phyloP scores from a whole-genome alignment of 2,113 vertebrate genomes.

The Colinus virginianus region DNA sequence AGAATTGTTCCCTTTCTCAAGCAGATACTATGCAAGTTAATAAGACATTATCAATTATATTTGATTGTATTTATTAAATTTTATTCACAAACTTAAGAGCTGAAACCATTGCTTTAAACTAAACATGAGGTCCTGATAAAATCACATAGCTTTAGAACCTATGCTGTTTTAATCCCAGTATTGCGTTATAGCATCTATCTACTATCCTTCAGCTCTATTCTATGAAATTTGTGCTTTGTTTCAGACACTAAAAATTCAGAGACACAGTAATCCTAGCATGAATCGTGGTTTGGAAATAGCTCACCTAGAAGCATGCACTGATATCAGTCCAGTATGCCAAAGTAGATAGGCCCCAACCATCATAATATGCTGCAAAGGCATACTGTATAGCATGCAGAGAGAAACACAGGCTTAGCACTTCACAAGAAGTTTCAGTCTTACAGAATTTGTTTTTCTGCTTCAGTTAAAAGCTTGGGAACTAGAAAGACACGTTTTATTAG shows the following conservation, averaged over 20 bases:
- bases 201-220: neutral
- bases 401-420: neutral
- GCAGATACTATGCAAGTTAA: neutral
- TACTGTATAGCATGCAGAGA: neutral
- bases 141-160: neutral
- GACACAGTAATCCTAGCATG: neutral
- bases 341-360: neutral
- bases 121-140: neutral
- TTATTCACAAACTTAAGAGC: neutral
- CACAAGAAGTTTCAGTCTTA: neutral
- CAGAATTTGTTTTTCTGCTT: neutral
- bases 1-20: neutral
- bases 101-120: neutral
- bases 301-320: neutral
- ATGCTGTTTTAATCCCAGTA: neutral
- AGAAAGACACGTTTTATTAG: neutral
- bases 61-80: neutral
- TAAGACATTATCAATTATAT: neutral
- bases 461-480: neutral
- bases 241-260: neutral
- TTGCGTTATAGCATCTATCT: neutral
- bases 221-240: neutral
- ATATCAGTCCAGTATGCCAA: neutral
- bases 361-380: neutral
- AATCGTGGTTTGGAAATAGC: neutral